Evolutionary conservation across 2,113 vertebrate species (phyloP), one percentile per base, ranked within the genome.

Genomic region (Telmatochromis brichardi): DNA sequence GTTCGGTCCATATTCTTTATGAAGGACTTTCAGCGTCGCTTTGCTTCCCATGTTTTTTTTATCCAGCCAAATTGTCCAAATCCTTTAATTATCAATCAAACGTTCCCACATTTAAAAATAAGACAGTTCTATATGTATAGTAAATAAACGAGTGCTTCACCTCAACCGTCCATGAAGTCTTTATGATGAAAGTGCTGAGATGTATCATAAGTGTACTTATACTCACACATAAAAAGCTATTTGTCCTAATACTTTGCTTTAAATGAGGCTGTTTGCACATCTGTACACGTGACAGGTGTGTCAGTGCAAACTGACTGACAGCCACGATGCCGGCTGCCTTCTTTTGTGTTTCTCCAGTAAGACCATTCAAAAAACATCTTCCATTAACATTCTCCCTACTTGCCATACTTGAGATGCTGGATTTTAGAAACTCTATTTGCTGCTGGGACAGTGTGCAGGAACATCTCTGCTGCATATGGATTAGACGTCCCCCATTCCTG

Each of bases 261-360:
- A 92, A 92, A 88, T 84, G 47, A 93, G 81, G 54, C 57, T 79
- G 83, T 93, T 90, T 91, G 86, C 89, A 93, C 86, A 86, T 82
- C 90, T 90, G 89, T 84, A 91, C 85, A 83, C 83, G 76, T 81
- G 83, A 12, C 58, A 85, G 78, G 6, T 90, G 84, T 88, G 84
- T 87, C 57, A 78, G 83, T 60, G n/a, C 57, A 81, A 58, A 19
- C 55, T 60, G 9, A 84, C 47, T 19, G 3, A 26, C 55, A 81
- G 68, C 82, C 65, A 45, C n/a, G 47, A 86, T 15, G 37, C 40
- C 2, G 51, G 21, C 35, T 21, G n/a, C 63, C 73, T 80, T 81
- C 33, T 85, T 82, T 79, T 80, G 31, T 33, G 28, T 86, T 85
- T 65, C 78, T 87, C 91, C 86, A 89, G 93, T 84, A 92, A 94